Base-by-base conservation (phyloP, 2,888 invertebrate genomes). In the Achlya flavicornis region DNA sequence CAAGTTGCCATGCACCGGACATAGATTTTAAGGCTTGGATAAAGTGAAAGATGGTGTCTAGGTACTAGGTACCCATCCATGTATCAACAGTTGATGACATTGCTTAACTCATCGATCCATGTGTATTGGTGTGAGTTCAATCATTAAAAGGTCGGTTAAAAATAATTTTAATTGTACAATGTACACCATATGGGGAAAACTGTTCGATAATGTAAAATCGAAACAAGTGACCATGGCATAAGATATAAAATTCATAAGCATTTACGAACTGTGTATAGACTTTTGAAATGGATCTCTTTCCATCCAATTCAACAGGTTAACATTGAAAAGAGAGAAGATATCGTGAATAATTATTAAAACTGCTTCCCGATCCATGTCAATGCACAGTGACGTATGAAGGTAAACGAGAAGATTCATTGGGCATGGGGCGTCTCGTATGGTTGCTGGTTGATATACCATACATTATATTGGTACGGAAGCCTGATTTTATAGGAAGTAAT, bases 391-490 rank as follows among this genome's bases (percentile, higher is more conserved):
- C 41, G 6, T 12, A 10, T n/a, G 53, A 53, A 53, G 53, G 53
- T 53, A 53, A 53, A 53, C 58, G 64, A 59, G 33, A 62, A 67
- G 41, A 53, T 53, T 16, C 19, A 19, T 64, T 63, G 64, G 62
- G 63, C 58, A 33, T 26, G 26, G 26, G 26, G 26, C 26, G 26
- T 26, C 26, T n/a, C 41, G 14, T 41, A 41, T 46, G 46, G 62
- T 61, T 61, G 60, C 10, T 14, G 46, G 62, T 61, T 61, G 60
- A 6, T 14, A 41, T n/a, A 33, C 59, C 64, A 63, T 63, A 68
- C 61, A 71, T 68, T 66, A 64, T 69, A 64, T 38, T 58, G 61
- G 70, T 67, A 69, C 70, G 80, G 80, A 80, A 80, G 66, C 60
- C 43, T 65, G 61, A 10, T 57, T 46, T 62, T 62, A 63, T 66